Evolutionary conservation across 2,888 invertebrate species (phyloP).

Genomic region (Phanerotoma sp.): DNA sequence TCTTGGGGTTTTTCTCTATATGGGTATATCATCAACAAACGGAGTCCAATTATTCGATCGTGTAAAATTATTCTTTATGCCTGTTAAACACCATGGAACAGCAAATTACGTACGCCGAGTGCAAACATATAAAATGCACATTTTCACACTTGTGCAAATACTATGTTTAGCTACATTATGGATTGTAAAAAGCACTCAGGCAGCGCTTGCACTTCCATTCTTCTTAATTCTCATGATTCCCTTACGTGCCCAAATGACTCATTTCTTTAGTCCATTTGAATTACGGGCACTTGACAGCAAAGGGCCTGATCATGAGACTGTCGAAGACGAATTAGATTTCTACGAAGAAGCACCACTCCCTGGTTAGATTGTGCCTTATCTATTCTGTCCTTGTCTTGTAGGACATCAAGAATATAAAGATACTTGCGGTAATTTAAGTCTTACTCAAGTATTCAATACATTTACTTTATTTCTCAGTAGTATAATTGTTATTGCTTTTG

Average conservation of each 20-base stretch:
- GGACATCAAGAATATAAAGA: not conserved
- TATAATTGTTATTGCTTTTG: too few species aligned
- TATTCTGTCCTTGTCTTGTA: not conserved
- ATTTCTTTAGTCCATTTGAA: slow-evolving; percentile 78
- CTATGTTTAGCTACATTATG: slow-evolving; percentile 77
- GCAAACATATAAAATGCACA: slow-evolving; percentile 87
- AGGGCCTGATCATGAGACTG: slow-evolving; percentile 72
- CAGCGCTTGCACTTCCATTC: slow-evolving; percentile 91
- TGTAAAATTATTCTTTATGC: slow-evolving; percentile 85
- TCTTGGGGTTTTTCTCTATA: slow-evolving; percentile 95
- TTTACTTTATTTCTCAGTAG: too few species aligned
- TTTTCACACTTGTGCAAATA: slow-evolving; percentile 85
- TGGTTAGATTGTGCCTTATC: slow-evolving; percentile 62
- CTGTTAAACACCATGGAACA: slow-evolving; percentile 93
- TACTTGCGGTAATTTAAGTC: too few species aligned
- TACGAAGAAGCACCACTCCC: slow-evolving; percentile 88
- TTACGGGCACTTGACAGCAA: slow-evolving; percentile 85
- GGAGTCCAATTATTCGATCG: slow-evolving; percentile 95
- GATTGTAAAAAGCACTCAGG: slow-evolving; percentile 85
- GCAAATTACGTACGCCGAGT: slow-evolving; percentile 87
- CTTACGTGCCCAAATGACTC: slow-evolving; percentile 71
- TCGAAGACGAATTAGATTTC: slow-evolving; percentile 90
- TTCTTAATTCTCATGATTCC: slow-evolving; percentile 92
- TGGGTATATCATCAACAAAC: slow-evolving; percentile 92
- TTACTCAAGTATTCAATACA: too few species aligned